Percentiles rank a stretch among this genome's conserved stretches.
Evolutionary conservation across 2,113 vertebrate genomes (phyloP).

Genomic region (Caretta caretta): DNA sequence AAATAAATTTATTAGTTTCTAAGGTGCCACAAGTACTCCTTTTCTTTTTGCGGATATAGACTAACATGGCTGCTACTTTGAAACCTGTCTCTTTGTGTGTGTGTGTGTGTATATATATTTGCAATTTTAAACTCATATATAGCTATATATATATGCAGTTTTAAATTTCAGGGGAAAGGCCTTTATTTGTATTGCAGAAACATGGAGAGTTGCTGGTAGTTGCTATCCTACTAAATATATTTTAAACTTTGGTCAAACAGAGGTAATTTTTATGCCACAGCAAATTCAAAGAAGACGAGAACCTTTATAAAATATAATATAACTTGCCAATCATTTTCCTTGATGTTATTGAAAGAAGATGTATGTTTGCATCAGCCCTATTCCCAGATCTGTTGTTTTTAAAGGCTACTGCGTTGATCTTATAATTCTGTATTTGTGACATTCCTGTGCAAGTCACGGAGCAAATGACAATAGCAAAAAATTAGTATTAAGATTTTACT

Average conservation of each 20-base stretch:
- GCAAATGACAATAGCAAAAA: not conserved
- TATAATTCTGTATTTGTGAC: not conserved
- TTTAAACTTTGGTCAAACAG: not conserved
- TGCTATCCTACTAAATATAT: not conserved
- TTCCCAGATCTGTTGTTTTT: not conserved
- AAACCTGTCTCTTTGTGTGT: too few relatives aligned
- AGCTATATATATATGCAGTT: too few relatives aligned
- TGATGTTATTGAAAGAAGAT: not conserved
- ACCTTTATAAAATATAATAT: not conserved
- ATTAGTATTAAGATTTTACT: not conserved
- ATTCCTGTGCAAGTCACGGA: not conserved
- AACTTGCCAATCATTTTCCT: not conserved
- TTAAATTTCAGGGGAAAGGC: not conserved
- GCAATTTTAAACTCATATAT: too few relatives aligned
- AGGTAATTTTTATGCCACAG: not conserved
- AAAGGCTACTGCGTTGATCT: not conserved
- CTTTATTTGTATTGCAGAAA: not conserved
- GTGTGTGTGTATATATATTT: too few relatives aligned
- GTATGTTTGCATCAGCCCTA: not conserved
- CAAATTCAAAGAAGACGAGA: not conserved
- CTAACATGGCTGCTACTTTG: too few relatives aligned
- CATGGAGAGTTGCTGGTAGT: not conserved
- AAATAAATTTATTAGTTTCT: too few relatives aligned
- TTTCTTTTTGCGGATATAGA: too few relatives aligned
- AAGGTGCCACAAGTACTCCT: too few relatives aligned